Percentiles rank a stretch among this genome's conserved stretches.
Conservation (phyloP, 1,140 invertebrate species). For the Cephus cinctus region DNA sequence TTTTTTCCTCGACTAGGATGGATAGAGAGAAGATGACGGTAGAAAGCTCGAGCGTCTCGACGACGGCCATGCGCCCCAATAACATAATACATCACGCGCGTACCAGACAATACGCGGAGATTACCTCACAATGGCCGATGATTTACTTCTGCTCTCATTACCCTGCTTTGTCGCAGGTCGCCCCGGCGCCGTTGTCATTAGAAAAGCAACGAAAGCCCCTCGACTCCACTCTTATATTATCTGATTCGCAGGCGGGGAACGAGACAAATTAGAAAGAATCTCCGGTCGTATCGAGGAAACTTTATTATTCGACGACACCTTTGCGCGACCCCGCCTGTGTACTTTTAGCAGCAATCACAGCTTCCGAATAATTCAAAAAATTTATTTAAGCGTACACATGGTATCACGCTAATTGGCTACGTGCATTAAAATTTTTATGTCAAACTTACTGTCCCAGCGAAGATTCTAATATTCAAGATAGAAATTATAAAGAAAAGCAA, state of each 20-base stretch:
- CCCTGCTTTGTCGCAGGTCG: slow-evolving; percentile 43
- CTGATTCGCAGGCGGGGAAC: slow-evolving; percentile 17
- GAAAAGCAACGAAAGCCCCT: slow-evolving; percentile 47
- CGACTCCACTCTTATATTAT: slow-evolving; percentile 40
- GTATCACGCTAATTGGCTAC: no score
- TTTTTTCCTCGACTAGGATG: not conserved
- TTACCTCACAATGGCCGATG: slow-evolving; percentile 51
- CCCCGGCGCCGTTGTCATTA: slow-evolving; percentile 40
- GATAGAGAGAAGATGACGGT: slow-evolving; percentile 14
- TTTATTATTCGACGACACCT: slow-evolving; percentile 35
- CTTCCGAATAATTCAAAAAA: not conserved
- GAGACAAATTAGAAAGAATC: slow-evolving; percentile 39
- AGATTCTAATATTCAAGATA: no score
- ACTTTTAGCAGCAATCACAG: not conserved
- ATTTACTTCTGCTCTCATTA: slow-evolving; percentile 52
- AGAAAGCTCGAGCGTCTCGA: slow-evolving; percentile 23
- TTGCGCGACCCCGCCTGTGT: slow-evolving; percentile 4
- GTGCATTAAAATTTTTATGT: no score
- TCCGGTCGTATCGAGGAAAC: slow-evolving; percentile 31
- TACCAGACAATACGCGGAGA: slow-evolving; percentile 45
- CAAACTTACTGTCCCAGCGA: no score
- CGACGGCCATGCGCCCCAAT: slow-evolving; percentile 32
- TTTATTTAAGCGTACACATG: not conserved
- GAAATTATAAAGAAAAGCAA: no score
- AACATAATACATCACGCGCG: slow-evolving; percentile 47